These are phyloP conservation scores for Pristionchus fissidentatus DNA, from an alignment of 2,888 invertebrate genomes.

Conservation along the genomic window DNA sequence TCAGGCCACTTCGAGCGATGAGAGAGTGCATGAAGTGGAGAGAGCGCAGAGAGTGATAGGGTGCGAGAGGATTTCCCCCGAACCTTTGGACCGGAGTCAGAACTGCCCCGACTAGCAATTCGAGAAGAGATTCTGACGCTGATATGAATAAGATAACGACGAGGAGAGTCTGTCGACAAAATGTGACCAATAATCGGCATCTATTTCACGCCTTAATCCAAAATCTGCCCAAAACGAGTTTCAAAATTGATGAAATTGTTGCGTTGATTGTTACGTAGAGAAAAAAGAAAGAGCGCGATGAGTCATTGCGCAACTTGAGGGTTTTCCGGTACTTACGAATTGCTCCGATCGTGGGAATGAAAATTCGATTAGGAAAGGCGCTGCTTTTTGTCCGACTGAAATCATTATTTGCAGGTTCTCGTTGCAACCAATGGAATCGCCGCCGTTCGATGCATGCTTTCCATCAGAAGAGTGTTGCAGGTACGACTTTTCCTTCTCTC, in stretches of 20 bases:
- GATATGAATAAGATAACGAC: background rate
- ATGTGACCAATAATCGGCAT: too few species aligned
- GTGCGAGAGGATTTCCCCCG: background rate
- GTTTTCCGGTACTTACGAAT: too few species aligned
- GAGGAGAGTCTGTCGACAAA: background rate
- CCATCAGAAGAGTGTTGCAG: slow-evolving; percentile 66
- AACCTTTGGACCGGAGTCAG: background rate
- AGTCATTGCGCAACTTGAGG: too few species aligned
- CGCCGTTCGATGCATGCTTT: slow-evolving; percentile 72
- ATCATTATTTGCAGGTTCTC: slow-evolving; percentile 64
- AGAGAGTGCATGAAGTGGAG: background rate
- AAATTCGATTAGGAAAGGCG: too few species aligned
- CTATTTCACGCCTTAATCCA: too few species aligned
- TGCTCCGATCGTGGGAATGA: too few species aligned
- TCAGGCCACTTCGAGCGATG: slow-evolving; percentile 29
- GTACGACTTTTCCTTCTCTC: background rate
- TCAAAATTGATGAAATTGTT: background rate
- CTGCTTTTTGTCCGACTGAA: too few species aligned
- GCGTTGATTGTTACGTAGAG: background rate
- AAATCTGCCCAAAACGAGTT: too few species aligned
- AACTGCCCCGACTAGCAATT: slow-evolving; percentile 16
- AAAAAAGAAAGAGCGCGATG: background rate
- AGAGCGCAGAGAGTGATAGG: background rate
- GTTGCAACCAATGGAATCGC: slow-evolving; percentile 75
- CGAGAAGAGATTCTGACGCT: slow-evolving; percentile 26